Conservation (phyloP, 2,113 vertebrate genomes). For the Steatornis caripensis region DNA sequence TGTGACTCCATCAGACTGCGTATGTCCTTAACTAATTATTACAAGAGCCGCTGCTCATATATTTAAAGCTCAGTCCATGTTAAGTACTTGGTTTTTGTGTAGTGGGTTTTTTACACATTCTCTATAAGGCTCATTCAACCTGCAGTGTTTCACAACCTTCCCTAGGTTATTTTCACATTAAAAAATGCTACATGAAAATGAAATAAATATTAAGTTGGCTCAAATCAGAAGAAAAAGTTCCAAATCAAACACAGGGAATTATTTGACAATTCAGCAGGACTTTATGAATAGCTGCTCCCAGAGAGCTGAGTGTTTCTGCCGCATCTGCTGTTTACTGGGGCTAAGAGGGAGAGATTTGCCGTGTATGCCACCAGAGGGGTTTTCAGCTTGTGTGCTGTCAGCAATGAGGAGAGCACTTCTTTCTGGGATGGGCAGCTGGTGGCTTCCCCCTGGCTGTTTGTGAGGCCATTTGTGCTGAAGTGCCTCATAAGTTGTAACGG, state of each 20-base stretch:
- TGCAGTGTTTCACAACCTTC: background rate
- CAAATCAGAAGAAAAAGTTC: background rate
- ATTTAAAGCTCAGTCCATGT: background rate
- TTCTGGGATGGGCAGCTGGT: background rate
- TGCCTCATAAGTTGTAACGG: background rate
- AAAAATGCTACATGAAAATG: background rate
- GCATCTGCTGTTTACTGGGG: background rate
- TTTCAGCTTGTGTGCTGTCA: background rate
- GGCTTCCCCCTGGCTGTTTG: background rate
- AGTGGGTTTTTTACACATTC: accelerated
- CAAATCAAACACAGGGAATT: background rate
- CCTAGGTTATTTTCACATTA: background rate
- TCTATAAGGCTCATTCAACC: background rate
- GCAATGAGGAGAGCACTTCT: background rate
- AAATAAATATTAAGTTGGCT: background rate
- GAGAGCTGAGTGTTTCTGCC: background rate
- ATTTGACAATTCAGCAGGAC: background rate
- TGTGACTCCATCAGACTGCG: background rate
- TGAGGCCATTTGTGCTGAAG: background rate
- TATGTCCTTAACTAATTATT: background rate
- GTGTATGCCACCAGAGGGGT: accelerated
- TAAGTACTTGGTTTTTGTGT: background rate
- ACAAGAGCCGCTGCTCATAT: background rate
- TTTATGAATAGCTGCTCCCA: background rate
- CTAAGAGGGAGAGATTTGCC: background rate